These are phyloP conservation scores for Megathymus violae DNA, from an alignment of 1,140 invertebrate genomes.

Conservation along the genomic window DNA sequence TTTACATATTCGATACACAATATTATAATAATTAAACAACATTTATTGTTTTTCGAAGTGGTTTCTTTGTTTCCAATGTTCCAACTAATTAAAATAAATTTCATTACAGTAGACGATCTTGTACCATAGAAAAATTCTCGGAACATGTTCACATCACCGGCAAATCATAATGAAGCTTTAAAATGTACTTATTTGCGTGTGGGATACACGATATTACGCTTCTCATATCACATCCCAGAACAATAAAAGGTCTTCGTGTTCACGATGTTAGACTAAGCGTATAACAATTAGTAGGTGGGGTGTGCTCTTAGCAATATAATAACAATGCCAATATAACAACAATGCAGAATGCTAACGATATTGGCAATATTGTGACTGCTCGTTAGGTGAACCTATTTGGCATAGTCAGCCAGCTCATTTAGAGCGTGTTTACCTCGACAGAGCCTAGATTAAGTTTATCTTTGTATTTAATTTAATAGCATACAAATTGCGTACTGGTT, in stretches of 20 bases:
- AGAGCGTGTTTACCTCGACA: background rate
- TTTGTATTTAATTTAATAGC: background rate
- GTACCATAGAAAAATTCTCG: too few species aligned
- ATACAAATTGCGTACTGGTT: background rate
- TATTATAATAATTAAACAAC: too few species aligned
- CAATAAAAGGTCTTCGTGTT: constrained; percentile 28
- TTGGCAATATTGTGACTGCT: constrained; percentile 26
- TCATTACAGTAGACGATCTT: too few species aligned
- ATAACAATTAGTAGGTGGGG: constrained; percentile 17
- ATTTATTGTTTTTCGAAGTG: too few species aligned
- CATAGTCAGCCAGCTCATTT: constrained; percentile 8
- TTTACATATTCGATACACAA: too few species aligned
- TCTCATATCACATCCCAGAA: constrained; percentile 10
- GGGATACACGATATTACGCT: background rate
- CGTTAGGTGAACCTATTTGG: constrained; percentile 18
- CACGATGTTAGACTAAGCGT: constrained; percentile 16
- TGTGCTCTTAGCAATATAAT: constrained; percentile 18
- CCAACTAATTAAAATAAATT: too few species aligned
- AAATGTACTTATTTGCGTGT: constrained; percentile 3
- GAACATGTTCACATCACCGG: too few species aligned
- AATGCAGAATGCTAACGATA: constrained; percentile 27
- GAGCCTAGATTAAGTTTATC: constrained; percentile 6
- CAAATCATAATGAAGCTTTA: too few species aligned
- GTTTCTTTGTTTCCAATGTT: too few species aligned
- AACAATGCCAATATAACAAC: constrained; percentile 29